A percentile compares a stretch with the other conserved stretches of the same genome.
Conservation (phyloP, 2,888 invertebrate species). For the Megalurothrips usitatus region DNA sequence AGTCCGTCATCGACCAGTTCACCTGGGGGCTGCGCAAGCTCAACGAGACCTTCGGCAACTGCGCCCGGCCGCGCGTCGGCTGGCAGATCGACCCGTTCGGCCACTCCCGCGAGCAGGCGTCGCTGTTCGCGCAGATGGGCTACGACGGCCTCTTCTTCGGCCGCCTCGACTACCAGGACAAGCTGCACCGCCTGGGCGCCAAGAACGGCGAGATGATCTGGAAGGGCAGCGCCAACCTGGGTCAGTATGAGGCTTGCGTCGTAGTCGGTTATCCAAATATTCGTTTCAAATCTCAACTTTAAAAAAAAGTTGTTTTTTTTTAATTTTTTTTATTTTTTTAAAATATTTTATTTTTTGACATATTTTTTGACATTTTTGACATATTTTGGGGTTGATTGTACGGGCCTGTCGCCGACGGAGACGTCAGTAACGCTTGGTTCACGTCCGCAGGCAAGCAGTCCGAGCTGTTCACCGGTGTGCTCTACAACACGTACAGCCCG, state of each 20-base stretch:
- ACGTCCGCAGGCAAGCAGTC: constrained; percentile 44
- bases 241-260: constrained; percentile 46
- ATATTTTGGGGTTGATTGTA: too few species aligned
- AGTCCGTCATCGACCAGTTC: constrained; percentile 66
- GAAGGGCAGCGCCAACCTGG: constrained; percentile 67
- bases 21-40: constrained; percentile 56
- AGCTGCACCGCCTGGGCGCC: constrained; percentile 53
- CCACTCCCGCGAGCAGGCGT: constrained; percentile 81
- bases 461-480: constrained; percentile 75
- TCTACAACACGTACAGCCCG: constrained; percentile 76
- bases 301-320: too few species aligned
- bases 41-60: constrained; percentile 65
- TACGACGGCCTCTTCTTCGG: constrained; percentile 86
- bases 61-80: constrained; percentile 67
- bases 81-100: constrained; percentile 88
- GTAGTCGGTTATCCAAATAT: too few species aligned
- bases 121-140: constrained; percentile 74
- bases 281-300: too few species aligned
- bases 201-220: constrained; percentile 79
- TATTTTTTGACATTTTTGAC: too few species aligned
- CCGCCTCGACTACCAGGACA: constrained; percentile 83
- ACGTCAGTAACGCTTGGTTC: too few species aligned
- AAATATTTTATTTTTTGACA: too few species aligned
- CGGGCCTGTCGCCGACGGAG: too few species aligned
- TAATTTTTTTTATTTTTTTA: too few species aligned